Evolutionary conservation across 2,888 invertebrate species (phyloP).

Genomic region (Cantharis rufa): DNA sequence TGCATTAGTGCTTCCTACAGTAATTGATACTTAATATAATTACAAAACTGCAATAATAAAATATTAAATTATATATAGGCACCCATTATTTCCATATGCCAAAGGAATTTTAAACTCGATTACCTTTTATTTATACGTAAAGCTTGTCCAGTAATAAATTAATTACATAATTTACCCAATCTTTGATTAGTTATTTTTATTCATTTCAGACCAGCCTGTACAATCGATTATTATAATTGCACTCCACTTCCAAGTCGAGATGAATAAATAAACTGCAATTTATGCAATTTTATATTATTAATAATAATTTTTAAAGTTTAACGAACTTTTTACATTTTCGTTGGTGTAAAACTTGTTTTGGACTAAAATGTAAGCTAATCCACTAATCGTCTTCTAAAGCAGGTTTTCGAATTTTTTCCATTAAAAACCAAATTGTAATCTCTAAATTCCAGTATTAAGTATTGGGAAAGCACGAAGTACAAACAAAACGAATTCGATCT

Average conservation of each 20-base stretch:
- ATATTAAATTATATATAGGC: not conserved
- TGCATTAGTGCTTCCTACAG: not conserved
- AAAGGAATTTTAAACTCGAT: not conserved
- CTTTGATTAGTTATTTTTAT: not conserved
- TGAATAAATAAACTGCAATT: not conserved
- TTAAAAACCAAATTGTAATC: not conserved
- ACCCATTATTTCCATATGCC: not conserved
- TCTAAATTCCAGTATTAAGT: not conserved
- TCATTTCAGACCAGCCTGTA: too few species aligned
- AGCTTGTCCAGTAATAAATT: not conserved
- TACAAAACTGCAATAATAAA: not conserved
- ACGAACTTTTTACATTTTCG: not conserved
- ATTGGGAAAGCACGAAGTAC: not conserved
- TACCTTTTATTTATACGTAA: too few species aligned
- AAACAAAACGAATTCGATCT: not conserved
- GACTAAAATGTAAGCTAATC: not conserved
- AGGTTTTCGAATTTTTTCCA: not conserved
- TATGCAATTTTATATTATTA: not conserved
- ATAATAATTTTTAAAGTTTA: not conserved
- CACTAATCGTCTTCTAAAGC: not conserved
- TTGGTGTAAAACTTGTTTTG: not conserved
- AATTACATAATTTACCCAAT: not conserved
- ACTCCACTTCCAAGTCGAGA: too few species aligned
- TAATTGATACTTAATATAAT: not conserved
- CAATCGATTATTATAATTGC: too few species aligned